phyloP scores from a whole-genome alignment of 2,797 vertebrate genomes.

The Scolopax rusticola region DNA sequence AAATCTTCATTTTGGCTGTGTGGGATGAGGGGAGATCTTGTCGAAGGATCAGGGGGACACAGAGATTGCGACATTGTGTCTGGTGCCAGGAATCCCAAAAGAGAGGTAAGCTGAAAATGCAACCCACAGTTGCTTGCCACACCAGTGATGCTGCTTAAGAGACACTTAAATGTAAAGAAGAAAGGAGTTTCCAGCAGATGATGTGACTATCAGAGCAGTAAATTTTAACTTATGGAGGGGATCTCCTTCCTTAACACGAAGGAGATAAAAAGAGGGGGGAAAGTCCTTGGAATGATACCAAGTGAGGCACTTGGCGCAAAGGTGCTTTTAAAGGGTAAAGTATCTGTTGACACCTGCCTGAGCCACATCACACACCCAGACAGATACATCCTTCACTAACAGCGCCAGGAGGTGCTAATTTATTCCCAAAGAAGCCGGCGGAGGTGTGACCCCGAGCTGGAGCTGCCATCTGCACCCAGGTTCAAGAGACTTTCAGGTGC shows the following conservation, averaged over 20 bases:
- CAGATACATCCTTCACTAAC: neutral
- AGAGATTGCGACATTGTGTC: neutral
- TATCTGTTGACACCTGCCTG: neutral
- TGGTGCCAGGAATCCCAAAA: neutral
- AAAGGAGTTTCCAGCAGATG: neutral
- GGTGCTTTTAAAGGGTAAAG: neutral
- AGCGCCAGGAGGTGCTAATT: accelerated
- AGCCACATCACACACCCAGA: accelerated
- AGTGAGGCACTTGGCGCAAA: neutral
- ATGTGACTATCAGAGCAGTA: neutral
- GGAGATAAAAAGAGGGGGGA: neutral
- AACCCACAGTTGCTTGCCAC: neutral
- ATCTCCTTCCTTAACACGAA: neutral
- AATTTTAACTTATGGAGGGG: neutral
- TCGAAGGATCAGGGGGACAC: neutral
- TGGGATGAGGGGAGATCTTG: neutral
- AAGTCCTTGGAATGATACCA: neutral
- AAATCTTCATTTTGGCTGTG: neutral
- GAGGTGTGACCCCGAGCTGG: neutral
- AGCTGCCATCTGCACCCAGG: neutral
- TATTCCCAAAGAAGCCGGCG: neutral
- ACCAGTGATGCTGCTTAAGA: neutral
- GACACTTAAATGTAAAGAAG: neutral
- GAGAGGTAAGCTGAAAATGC: neutral
- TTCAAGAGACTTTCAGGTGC: neutral